Evolutionary conservation across 2,797 vertebrate genomes (phyloP).

Genomic region (Rhynchonycteris naso): DNA sequence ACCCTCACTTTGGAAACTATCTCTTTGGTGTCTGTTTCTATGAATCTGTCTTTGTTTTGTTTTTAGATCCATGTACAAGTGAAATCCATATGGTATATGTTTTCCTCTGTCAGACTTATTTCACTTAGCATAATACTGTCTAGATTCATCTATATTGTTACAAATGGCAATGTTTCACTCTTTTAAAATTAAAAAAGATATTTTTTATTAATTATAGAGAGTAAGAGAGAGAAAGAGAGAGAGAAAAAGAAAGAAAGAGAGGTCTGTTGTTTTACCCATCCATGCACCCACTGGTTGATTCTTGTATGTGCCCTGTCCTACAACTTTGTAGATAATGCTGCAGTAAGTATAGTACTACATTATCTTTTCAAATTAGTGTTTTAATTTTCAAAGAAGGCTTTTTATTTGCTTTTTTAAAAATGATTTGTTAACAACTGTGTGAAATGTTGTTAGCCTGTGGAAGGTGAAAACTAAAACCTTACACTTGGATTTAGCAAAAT

Average conservation of each 20-base stretch:
- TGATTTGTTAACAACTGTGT: background rate
- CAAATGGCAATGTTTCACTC: background rate
- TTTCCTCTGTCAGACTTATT: background rate
- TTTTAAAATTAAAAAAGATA: background rate
- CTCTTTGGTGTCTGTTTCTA: background rate
- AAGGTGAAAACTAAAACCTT: background rate
- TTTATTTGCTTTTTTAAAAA: background rate
- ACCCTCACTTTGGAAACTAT: background rate
- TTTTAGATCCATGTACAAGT: background rate
- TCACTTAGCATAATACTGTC: background rate
- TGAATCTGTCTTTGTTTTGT: background rate
- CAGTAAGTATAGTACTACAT: background rate
- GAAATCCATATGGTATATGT: background rate
- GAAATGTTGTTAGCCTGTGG: background rate
- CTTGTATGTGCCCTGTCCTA: too few relatives aligned
- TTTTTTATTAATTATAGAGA: too few relatives aligned
- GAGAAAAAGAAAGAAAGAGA: too few relatives aligned
- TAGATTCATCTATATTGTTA: background rate
- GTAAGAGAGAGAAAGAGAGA: too few relatives aligned
- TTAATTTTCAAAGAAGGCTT: background rate
- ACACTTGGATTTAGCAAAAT: background rate
- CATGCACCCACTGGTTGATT: too few relatives aligned
- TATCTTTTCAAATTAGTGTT: background rate
- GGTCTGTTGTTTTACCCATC: too few relatives aligned
- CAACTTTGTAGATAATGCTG: background rate